phyloP scores from a whole-genome alignment of 2,113 vertebrate genomes.

The Anoplopoma fimbria region DNA sequence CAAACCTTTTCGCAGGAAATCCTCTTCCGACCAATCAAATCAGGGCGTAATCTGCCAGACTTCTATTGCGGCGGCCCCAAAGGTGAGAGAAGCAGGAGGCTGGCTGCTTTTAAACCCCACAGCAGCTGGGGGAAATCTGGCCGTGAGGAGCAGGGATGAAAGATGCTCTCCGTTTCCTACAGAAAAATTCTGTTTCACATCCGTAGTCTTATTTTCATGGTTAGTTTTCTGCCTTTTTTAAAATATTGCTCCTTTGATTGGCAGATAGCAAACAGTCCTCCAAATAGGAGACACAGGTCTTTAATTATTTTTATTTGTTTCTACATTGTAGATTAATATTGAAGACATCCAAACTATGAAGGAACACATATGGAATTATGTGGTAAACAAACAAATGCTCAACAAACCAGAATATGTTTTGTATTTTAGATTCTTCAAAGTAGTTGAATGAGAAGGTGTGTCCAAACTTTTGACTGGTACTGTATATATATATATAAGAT shows the following conservation, averaged over 20 bases:
- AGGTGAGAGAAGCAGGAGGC: slow-evolving; percentile 60
- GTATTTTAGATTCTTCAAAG: too few relatives aligned
- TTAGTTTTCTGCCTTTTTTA: not conserved
- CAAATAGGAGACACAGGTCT: not conserved
- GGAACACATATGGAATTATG: too few relatives aligned
- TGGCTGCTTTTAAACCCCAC: slow-evolving; percentile 39
- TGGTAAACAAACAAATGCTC: too few relatives aligned
- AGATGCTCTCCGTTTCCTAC: slow-evolving; percentile 11
- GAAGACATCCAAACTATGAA: too few relatives aligned
- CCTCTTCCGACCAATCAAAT: slow-evolving; percentile 69
- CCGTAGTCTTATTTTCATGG: not conserved
- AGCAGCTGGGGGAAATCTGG: slow-evolving; percentile 55
- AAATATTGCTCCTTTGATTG: slow-evolving; percentile 4
- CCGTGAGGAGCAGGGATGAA: too few relatives aligned
- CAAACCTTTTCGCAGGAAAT: slow-evolving; percentile 67
- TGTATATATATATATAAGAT: too few relatives aligned
- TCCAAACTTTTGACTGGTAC: too few relatives aligned
- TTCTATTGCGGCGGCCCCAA: slow-evolving; percentile 39
- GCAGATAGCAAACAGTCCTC: not conserved
- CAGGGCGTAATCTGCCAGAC: slow-evolving; percentile 57
- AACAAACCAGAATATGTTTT: too few relatives aligned
- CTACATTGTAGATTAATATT: too few relatives aligned
- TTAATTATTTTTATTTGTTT: too few relatives aligned
- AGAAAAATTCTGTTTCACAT: not conserved
- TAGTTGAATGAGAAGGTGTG: too few relatives aligned